Percentiles rank a stretch among this genome's conserved stretches.
These are phyloP conservation scores for Sisor rabdophorus DNA, from an alignment of 2,113 vertebrate species.

Conservation along the genomic window DNA sequence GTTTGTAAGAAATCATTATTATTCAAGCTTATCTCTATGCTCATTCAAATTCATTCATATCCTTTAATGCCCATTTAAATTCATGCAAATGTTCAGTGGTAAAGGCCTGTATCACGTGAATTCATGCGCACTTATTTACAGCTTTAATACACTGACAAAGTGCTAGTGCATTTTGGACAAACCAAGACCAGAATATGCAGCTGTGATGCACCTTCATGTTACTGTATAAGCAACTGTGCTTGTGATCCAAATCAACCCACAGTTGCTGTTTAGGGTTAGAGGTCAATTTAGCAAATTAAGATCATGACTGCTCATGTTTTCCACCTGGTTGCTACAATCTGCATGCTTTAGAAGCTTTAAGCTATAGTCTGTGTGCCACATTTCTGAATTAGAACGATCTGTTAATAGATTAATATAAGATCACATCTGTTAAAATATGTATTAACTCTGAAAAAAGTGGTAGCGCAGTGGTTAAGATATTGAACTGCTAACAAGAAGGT, in stretches of 20 bases:
- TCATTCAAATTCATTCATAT: neutral
- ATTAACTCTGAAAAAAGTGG: no score
- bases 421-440: neutral
- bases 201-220: neutral
- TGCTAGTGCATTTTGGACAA: neutral
- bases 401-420: no score
- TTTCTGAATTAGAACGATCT: neutral
- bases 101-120: neutral
- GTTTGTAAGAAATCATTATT: neutral
- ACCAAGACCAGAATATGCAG: neutral
- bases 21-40: neutral
- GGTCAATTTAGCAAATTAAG: neutral
- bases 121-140: neutral
- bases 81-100: neutral
- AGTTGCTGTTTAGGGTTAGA: slow-evolving; percentile 12
- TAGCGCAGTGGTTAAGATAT: no score
- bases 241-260: slow-evolving; percentile 3
- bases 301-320: neutral
- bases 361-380: neutral
- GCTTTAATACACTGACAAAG: neutral
- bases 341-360: no score
- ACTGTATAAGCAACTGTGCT: neutral
- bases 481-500: no score
- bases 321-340: neutral
- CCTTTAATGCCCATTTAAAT: neutral